Evolutionary conservation across 2,797 vertebrate species (phyloP), one percentile per base, ranked within the genome.

Genomic region (Silurus lanzhouensis): DNA sequence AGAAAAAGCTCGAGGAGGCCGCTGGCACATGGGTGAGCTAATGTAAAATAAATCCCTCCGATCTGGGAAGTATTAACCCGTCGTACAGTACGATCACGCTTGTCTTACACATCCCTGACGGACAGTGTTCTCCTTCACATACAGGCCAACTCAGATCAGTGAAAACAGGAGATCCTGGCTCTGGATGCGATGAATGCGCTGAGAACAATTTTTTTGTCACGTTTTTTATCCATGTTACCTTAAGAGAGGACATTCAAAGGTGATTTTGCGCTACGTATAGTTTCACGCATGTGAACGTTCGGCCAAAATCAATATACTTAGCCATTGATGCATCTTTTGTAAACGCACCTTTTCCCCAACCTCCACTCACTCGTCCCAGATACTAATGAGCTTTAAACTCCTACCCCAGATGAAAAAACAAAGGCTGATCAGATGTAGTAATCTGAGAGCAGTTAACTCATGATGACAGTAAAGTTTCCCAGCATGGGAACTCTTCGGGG

Each of bases 21-120:
- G 61, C 77, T 55, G 84, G 76, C 22, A 76, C 57, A 14, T 27
- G 31, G 46, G 61, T 67, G 61, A 83, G 79, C 61, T 83, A 80
- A 81, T 55, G 22, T 64, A 1, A 66, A 68, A 27, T 83, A 83
- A 85, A 81, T 85, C 87, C 81, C 46, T 44, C 68, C 61, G 55
- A 60, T 88, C 85, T 84, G 83, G 27, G 77, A 86, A 10, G 66
- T 6, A 57, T 87, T 84, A 86, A 60, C 4, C 71, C 71, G 22
- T 66, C 19, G 48, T 61, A 14, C 1, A 55, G 63, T 66, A 58
- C 7, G 68, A 75, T 67, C 78, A n/a, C n/a, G 2, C 58, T 58
- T 46, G 83, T 17, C 71, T 20, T 67, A 12, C 60, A 80, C 61
- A 68, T 31, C 27, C 64, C 14, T 38, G 17, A 31, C n/a, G 3